phyloP scores from a whole-genome alignment of 2,888 invertebrate species.

The Limnephilus lunatus region DNA sequence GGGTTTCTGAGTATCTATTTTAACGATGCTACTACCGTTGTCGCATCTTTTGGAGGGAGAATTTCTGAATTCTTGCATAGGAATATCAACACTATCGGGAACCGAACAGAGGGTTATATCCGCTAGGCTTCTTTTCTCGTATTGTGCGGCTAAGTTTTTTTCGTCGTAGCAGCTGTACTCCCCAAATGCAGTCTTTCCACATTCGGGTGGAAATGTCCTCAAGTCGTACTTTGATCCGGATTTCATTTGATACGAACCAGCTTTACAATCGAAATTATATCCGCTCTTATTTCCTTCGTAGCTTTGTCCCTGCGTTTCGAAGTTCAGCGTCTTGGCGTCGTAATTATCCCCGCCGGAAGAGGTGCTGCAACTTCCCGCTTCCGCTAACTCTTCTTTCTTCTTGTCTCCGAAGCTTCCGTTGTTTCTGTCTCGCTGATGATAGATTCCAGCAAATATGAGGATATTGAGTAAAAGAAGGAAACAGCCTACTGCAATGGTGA shows the following conservation, averaged over 20 bases:
- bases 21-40: conserved; percentile 75
- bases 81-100: conserved; percentile 79
- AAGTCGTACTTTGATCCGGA: conserved; percentile 74
- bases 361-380: conserved; percentile 84
- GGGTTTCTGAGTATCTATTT: conserved; percentile 76
- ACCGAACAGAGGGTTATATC: conserved; percentile 78
- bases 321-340: conserved; percentile 77
- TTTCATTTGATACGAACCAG: conserved; percentile 75
- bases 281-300: conserved; percentile 76
- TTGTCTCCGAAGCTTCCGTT: conserved; percentile 81
- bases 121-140: conserved; percentile 78
- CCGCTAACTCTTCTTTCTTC: conserved; percentile 86
- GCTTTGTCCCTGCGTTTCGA: conserved; percentile 74
- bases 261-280: conserved; percentile 78
- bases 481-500: conserved; percentile 91
- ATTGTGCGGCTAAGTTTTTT: conserved; percentile 76
- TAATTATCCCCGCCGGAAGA: conserved; percentile 78
- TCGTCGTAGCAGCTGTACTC: conserved; percentile 84
- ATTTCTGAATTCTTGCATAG: conserved; percentile 80
- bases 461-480: conserved; percentile 89
- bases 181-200: conserved; percentile 78
- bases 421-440: conserved; percentile 85
- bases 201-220: conserved; percentile 75
- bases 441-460: conserved; percentile 92
- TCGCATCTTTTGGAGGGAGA: conserved; percentile 73